Percentiles rank a stretch among this genome's conserved stretches.
Conservation (phyloP, 2,113 vertebrate species). For the Ceyx cyanopectus region DNA sequence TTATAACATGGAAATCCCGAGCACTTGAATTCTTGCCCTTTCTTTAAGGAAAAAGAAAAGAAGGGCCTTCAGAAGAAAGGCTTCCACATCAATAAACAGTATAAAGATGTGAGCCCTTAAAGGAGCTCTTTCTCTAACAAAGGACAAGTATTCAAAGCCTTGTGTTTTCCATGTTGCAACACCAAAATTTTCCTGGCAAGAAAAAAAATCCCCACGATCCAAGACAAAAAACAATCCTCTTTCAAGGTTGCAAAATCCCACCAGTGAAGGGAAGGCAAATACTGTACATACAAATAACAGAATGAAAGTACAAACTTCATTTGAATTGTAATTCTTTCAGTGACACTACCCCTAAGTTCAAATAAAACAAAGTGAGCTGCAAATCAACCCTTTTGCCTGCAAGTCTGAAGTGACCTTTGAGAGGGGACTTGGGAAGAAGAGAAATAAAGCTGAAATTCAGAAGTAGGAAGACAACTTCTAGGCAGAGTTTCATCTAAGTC, state of each 20-base stretch:
- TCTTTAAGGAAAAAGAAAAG: slow-evolving; percentile 6
- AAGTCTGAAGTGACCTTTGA: neutral
- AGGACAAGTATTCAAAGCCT: slow-evolving; percentile 55
- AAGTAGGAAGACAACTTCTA: neutral
- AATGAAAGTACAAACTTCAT: slow-evolving; percentile 25
- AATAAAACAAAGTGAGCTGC: accelerated
- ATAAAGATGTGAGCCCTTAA: slow-evolving; percentile 14
- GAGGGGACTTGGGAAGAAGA: neutral
- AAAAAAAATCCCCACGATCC: slow-evolving; percentile 25
- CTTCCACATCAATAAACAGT: slow-evolving; percentile 33
- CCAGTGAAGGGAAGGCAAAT: slow-evolving; percentile 18
- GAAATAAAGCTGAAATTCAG: neutral
- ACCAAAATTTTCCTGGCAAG: slow-evolving; percentile 68
- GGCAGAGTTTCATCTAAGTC: neutral
- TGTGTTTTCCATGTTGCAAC: slow-evolving; percentile 55
- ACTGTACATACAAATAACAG: neutral
- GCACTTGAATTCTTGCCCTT: slow-evolving; percentile 50
- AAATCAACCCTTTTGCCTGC: neutral
- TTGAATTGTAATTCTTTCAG: slow-evolving; percentile 15
- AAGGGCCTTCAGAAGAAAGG: slow-evolving; percentile 10
- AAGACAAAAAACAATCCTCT: slow-evolving; percentile 19
- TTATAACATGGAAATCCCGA: slow-evolving; percentile 36
- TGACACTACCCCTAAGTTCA: neutral
- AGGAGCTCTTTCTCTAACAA: slow-evolving; percentile 45
- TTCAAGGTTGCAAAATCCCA: slow-evolving; percentile 42